Evolutionary conservation across 1,140 invertebrate genomes (phyloP).

Genomic region (Galleria mellonella): DNA sequence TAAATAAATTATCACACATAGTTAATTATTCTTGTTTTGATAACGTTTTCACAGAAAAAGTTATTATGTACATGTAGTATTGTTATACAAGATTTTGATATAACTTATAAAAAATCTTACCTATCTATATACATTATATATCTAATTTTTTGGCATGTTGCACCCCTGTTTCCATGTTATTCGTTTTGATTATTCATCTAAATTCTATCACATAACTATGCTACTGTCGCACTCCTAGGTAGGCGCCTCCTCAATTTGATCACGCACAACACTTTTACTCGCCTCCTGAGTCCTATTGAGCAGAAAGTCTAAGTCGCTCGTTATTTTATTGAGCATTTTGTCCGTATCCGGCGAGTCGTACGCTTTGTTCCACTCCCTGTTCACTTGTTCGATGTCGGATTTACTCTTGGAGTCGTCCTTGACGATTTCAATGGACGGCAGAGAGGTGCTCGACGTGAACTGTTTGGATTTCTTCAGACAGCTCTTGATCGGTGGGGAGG

Average conservation of each 20-base stretch:
- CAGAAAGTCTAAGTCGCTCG: constrained; percentile 83
- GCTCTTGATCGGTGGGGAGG: constrained; percentile 61
- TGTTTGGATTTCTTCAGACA: constrained; percentile 64
- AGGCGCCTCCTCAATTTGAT: constrained; percentile 52
- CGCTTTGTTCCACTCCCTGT: constrained; percentile 53
- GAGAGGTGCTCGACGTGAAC: constrained; percentile 49
- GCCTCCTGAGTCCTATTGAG: constrained; percentile 76
- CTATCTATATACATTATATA: constrained; percentile 15
- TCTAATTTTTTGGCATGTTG: constrained; percentile 26
- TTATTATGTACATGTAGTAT: too few relatives aligned
- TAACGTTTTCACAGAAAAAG: background rate
- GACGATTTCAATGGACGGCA: constrained; percentile 55
- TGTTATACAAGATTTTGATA: constrained; percentile 1
- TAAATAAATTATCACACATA: too few relatives aligned
- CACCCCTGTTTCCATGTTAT: constrained; percentile 52
- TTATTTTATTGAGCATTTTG: constrained; percentile 82
- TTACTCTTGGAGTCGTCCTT: constrained; percentile 44
- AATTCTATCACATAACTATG: constrained; percentile 2
- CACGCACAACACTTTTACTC: constrained; percentile 27
- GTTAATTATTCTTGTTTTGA: background rate
- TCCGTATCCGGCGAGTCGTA: constrained; percentile 62
- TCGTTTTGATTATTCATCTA: constrained; percentile 17
- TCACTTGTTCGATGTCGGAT: constrained; percentile 55
- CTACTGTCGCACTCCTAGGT: constrained; percentile 29
- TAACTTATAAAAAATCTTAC: constrained; percentile 9